A percentile compares a stretch with the other conserved stretches of the same genome.
phyloP scores from a whole-genome alignment of 2,888 invertebrate species.

The Mimas tiliae region DNA sequence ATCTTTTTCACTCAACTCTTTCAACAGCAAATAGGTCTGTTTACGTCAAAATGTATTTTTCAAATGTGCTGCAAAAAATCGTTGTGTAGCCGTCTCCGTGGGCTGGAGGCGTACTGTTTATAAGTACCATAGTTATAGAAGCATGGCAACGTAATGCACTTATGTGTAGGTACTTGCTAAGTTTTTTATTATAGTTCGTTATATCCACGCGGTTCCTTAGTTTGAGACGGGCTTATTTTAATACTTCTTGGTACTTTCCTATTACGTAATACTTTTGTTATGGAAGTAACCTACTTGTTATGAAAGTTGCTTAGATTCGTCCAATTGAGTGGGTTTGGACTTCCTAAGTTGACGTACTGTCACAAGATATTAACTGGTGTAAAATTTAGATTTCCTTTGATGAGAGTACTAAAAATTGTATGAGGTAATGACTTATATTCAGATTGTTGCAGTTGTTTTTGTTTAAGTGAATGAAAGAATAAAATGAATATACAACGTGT shows the following conservation, averaged over 20 bases:
- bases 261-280: slow-evolving; percentile 31
- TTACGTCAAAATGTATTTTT: slow-evolving; percentile 83
- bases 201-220: slow-evolving; percentile 76
- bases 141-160: slow-evolving; percentile 79
- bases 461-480: background rate
- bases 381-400: slow-evolving; percentile 22
- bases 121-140: slow-evolving; percentile 73
- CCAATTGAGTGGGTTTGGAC: slow-evolving; percentile 9
- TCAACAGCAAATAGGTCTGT: slow-evolving; percentile 73
- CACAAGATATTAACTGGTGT: slow-evolving; percentile 11
- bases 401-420: slow-evolving; percentile 13
- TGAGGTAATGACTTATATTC: background rate
- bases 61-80: slow-evolving; percentile 83
- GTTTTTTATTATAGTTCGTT: slow-evolving; percentile 83
- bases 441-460: background rate
- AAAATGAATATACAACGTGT: too few species aligned
- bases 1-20: slow-evolving; percentile 38
- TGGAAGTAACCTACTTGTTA: background rate
- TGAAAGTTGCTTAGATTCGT: slow-evolving; percentile 14
- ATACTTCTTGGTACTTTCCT: slow-evolving; percentile 61
- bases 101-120: slow-evolving; percentile 76
- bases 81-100: slow-evolving; percentile 66
- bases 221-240: slow-evolving; percentile 61
- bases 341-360: slow-evolving; percentile 16
- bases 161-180: slow-evolving; percentile 81